A percentile compares a stretch with the other conserved stretches of the same genome.
Evolutionary conservation across 2,113 vertebrate genomes (phyloP).

Genomic region (Ovis aries): DNA sequence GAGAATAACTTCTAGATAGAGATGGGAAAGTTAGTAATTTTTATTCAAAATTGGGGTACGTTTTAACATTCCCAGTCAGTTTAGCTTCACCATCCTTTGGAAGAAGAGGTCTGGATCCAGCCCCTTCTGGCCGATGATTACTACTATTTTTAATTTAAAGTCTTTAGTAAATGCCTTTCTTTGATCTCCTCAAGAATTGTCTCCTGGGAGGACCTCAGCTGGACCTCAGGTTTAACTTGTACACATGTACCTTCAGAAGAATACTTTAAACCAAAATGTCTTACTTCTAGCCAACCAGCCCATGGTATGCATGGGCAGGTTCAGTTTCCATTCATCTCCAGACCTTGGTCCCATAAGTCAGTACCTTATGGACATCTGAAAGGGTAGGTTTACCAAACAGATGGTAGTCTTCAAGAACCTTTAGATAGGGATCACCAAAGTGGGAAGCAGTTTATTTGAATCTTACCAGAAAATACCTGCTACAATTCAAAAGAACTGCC

Average conservation of each 20-base stretch:
- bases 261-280: neutral
- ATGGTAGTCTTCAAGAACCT: neutral
- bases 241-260: neutral
- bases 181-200: neutral
- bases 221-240: neutral
- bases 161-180: neutral
- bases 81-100: neutral
- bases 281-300: neutral
- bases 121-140: neutral
- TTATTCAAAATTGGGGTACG: neutral
- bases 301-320: neutral
- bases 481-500: neutral
- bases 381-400: constrained; percentile 15
- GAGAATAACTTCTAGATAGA: neutral
- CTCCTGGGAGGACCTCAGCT: neutral
- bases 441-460: neutral
- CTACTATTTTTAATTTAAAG: neutral
- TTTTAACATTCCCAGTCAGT: neutral
- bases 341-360: neutral
- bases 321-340: neutral
- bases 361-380: neutral
- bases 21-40: neutral
- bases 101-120: neutral
- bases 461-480: constrained; percentile 27
- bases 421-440: neutral